These are phyloP conservation scores for Heteromyza rotundicornis DNA, from an alignment of 2,888 invertebrate species.

Conservation along the genomic window DNA sequence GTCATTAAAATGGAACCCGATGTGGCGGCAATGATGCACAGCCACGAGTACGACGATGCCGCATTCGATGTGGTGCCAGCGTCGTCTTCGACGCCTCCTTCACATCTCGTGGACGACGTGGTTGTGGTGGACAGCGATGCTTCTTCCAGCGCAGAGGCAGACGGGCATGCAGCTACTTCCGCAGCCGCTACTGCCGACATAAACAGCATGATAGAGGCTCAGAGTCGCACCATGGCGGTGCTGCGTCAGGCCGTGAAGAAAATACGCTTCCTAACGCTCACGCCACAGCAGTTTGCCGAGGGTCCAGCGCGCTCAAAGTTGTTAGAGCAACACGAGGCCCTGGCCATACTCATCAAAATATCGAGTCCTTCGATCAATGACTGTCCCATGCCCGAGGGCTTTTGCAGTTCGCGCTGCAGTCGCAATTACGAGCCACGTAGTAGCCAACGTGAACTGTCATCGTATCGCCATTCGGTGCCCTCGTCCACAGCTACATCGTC, in stretches of 20 bases:
- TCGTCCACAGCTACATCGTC: conserved; percentile 20
- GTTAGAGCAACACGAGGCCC: conserved; percentile 77
- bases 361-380: conserved; percentile 73
- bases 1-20: conserved; percentile 58
- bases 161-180: conserved; percentile 10
- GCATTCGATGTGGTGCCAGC: conserved; percentile 27
- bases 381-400: conserved; percentile 76
- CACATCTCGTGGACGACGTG: conserved; percentile 43
- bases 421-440: conserved; percentile 52
- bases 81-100: not conserved
- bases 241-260: conserved; percentile 75
- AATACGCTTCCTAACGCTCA: conserved; percentile 79
- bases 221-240: conserved; percentile 52
- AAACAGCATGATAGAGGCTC: conserved; percentile 51
- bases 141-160: conserved; percentile 29
- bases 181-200: conserved; percentile 42
- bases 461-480: conserved; percentile 39
- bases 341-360: conserved; percentile 83
- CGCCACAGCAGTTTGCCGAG: conserved; percentile 82
- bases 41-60: conserved; percentile 44
- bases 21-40: conserved; percentile 53
- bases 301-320: conserved; percentile 79
- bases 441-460: conserved; percentile 55
- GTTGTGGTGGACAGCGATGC: conserved; percentile 55
- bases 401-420: conserved; percentile 66